Percentiles rank a stretch among this genome's conserved stretches.
Conservation (phyloP, 2,888 invertebrate species). For the Hetaerina titia region DNA sequence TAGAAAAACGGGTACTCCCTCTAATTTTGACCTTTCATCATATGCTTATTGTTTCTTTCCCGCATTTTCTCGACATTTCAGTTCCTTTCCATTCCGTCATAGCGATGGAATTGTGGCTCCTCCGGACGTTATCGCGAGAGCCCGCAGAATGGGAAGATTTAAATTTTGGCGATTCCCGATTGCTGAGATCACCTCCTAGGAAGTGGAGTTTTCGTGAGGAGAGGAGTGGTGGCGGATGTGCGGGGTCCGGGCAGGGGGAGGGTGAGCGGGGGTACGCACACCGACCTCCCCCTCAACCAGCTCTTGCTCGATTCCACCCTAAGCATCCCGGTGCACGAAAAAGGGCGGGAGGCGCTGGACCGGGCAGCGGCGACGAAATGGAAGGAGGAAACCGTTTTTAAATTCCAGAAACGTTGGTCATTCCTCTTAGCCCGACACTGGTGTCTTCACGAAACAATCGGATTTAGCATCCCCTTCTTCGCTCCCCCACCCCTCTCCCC, state of each 20-base stretch:
- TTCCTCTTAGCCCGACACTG: conserved; percentile 35
- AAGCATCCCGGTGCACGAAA: not conserved
- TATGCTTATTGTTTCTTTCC: too few relatives aligned
- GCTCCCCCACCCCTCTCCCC: not conserved
- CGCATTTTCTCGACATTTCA: too few relatives aligned
- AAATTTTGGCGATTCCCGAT: not conserved
- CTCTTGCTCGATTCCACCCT: not conserved
- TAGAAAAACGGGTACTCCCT: too few relatives aligned
- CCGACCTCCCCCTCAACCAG: not conserved
- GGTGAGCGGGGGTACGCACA: not conserved
- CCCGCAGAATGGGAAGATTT: not conserved
- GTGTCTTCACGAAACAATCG: conserved; percentile 46
- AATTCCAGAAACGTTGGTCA: conserved; percentile 54
- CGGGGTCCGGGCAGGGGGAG: not conserved
- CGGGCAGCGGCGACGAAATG: not conserved
- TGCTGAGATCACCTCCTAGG: not conserved
- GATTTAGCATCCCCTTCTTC: not conserved
- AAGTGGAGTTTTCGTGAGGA: not conserved
- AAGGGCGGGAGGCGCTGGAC: conserved; percentile 34
- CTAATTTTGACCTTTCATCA: too few relatives aligned
- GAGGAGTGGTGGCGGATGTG: not conserved
- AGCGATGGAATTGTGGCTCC: not conserved
- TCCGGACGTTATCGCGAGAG: not conserved
- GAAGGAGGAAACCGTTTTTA: conserved; percentile 30
- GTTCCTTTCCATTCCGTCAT: too few relatives aligned